Base-by-base conservation (phyloP, 2,113 vertebrate genomes). In the Bubalus kerabau region DNA sequence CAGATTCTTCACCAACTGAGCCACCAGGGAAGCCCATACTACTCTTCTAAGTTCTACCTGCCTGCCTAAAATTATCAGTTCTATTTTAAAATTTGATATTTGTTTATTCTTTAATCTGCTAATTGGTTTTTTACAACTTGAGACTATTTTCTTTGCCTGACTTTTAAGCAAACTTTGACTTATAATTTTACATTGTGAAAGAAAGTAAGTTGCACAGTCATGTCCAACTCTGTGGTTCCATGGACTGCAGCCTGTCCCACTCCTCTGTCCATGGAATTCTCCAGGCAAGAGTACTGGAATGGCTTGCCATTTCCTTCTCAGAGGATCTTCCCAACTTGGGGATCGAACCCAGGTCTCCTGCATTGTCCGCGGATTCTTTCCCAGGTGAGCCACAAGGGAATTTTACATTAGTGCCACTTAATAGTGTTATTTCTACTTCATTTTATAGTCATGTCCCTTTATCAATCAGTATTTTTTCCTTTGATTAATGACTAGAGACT, bases 41-140 rank as follows among this genome's bases (percentile, higher is more conserved):
- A 43, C 71, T 43, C 40, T 43, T 86, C 46, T 81, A 94, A 96
- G 52, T 21, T 83, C 54, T 48, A 56, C 56, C 28, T 82, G 67
- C 26, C 10, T 62, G 48, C 40, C 40, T 78, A 67, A 94, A 81
- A 46, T 48, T 80, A 92, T 90, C 43, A 96, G 36, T n/a, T 92
- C 28, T 90, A 59, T 50, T 97, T 88, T 71, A 48, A 71, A 94
- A 81, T 80, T 23, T 30, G 40, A 6, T 76, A 74, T 26, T 28
- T 91, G 5, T 96, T 93, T 46, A 83, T 83, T 92, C 30, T 95
- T 92, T 84, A 92, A 64, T 17, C 7, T 82, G 24, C 13, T 91
- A 84, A 96, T 43, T 67, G 62, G 56, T 56, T 74, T 87, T 96
- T 83, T 87, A 81, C 17, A 90, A 97, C 62, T 87, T 76, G 46